Evolutionary conservation across 2,113 vertebrate genomes (phyloP).

Genomic region (Nothoprocta perdicaria): DNA sequence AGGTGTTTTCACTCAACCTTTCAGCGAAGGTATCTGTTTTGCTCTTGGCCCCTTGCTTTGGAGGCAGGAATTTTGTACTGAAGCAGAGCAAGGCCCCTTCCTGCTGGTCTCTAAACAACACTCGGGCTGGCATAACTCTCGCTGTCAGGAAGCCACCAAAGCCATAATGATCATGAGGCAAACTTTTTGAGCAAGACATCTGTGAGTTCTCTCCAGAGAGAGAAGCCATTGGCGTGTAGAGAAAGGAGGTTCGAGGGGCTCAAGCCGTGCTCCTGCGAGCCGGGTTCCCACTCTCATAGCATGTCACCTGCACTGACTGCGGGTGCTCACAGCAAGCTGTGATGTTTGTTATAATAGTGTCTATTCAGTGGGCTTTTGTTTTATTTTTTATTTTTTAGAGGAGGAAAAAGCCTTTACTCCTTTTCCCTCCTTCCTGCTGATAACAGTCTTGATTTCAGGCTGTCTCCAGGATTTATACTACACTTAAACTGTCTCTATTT

Average conservation of each 20-base stretch:
- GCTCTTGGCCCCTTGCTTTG: slow-evolving; percentile 8
- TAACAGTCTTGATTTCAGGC: not conserved
- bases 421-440: not conserved
- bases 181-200: slow-evolving; percentile 63
- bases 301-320: fast-evolving
- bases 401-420: no score
- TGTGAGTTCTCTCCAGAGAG: slow-evolving; percentile 25
- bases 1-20: not conserved
- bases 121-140: slow-evolving; percentile 72
- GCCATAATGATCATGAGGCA: slow-evolving; percentile 38
- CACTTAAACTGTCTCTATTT: not conserved
- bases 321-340: fast-evolving
- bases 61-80: slow-evolving; percentile 65
- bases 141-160: slow-evolving; percentile 52
- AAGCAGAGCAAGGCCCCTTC: slow-evolving; percentile 58
- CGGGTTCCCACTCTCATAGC: fast-evolving
- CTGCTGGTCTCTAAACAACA: slow-evolving; percentile 80
- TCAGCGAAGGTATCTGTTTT: fast-evolving
- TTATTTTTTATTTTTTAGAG: not conserved
- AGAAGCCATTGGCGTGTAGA: not conserved
- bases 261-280: not conserved
- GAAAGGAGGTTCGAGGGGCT: not conserved
- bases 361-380: no score
- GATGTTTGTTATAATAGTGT: not conserved
- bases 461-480: not conserved